Evolutionary conservation across 2,113 vertebrate genomes (phyloP).

Genomic region (Dolichotis patagonum): DNA sequence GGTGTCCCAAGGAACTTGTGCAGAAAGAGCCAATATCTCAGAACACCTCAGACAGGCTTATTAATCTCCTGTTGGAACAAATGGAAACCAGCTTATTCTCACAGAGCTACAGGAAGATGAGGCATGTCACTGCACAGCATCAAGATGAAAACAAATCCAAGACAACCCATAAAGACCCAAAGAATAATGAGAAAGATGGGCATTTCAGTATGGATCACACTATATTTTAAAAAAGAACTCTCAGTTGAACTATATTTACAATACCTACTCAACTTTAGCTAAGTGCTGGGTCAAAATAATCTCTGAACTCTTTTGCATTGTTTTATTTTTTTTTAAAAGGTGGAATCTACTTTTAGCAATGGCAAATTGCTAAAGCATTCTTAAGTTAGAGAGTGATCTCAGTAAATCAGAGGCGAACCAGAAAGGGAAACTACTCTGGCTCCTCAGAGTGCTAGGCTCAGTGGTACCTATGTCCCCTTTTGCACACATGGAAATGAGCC

Average conservation of each 20-base stretch:
- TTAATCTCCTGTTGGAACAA: neutral
- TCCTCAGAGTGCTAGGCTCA: neutral
- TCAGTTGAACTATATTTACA: neutral
- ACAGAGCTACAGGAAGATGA: neutral
- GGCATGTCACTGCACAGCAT: neutral
- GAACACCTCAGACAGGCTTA: neutral
- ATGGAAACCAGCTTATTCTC: neutral
- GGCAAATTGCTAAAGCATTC: neutral
- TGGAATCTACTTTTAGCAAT: neutral
- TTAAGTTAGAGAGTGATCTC: neutral
- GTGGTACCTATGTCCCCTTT: neutral
- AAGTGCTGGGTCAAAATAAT: neutral
- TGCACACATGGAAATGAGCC: neutral
- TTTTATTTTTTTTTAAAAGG: neutral
- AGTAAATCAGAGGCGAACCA: neutral
- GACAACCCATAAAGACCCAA: neutral
- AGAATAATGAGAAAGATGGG: neutral
- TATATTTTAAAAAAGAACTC: neutral
- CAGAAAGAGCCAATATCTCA: neutral
- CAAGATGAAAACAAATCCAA: neutral
- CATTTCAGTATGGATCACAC: neutral
- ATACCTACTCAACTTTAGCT: neutral
- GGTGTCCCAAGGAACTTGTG: neutral
- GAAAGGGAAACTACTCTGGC: neutral
- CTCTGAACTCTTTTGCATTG: neutral